Conservation (phyloP, 2,888 invertebrate species). For the Oscheius sp. region DNA sequence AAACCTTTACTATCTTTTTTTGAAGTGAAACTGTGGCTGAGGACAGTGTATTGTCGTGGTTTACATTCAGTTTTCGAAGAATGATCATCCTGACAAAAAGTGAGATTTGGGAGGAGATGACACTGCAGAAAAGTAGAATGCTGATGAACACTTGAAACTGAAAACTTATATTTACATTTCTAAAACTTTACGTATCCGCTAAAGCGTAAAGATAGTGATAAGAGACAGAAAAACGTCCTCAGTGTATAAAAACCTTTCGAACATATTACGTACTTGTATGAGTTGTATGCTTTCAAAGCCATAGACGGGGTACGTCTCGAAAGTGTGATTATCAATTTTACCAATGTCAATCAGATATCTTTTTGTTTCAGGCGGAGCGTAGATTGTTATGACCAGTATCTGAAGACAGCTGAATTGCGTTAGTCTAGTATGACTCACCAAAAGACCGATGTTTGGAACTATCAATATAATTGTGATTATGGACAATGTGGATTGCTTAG, state of each 20-base stretch:
- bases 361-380: slow-evolving; percentile 22
- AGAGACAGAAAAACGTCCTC: too few species aligned
- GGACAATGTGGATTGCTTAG: neutral
- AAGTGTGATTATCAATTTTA: slow-evolving; percentile 21
- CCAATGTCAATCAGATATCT: slow-evolving; percentile 6
- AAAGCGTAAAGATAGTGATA: too few species aligned
- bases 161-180: neutral
- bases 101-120: slow-evolving; percentile 3
- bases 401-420: neutral
- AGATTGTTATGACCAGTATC: slow-evolving; percentile 15
- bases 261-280: neutral
- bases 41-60: neutral
- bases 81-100: slow-evolving; percentile 18
- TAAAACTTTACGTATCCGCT: too few species aligned
- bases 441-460: slow-evolving; percentile 16
- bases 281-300: slow-evolving; percentile 19
- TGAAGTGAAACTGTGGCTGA: slow-evolving; percentile 4
- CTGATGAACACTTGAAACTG: slow-evolving; percentile 21
- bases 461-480: slow-evolving; percentile 9
- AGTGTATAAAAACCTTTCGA: neutral
- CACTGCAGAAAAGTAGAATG: slow-evolving; percentile 12
- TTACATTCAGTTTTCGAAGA: slow-evolving; percentile 13
- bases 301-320: slow-evolving; percentile 24
- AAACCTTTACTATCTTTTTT: slow-evolving; percentile 17
- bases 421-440: neutral